phyloP scores from a whole-genome alignment of 2,113 vertebrate species.

The Onychostoma macrolepis region DNA sequence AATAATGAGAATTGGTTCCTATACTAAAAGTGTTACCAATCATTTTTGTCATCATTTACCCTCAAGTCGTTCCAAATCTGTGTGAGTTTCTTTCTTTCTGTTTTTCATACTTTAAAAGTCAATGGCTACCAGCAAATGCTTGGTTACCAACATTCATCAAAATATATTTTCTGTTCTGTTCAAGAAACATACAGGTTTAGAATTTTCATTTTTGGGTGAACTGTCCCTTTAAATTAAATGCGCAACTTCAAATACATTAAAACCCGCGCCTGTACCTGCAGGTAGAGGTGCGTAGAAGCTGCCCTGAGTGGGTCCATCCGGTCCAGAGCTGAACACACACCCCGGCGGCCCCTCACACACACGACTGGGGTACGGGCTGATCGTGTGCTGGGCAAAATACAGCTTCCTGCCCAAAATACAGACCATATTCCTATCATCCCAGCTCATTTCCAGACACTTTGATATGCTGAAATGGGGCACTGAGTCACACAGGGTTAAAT shows the following conservation, averaged over 20 bases:
- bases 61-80: too few species aligned
- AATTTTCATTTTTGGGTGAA: neutral
- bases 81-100: too few species aligned
- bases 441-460: neutral
- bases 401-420: constrained; percentile 79
- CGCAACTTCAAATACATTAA: neutral
- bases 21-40: too few species aligned
- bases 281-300: constrained; percentile 86
- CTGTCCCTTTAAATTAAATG: neutral
- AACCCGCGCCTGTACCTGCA: constrained; percentile 72
- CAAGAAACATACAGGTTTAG: too few species aligned
- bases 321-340: constrained; percentile 85
- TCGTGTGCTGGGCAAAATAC: constrained; percentile 87
- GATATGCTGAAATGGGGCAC: neutral
- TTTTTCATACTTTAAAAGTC: too few species aligned
- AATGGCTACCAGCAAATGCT: too few species aligned
- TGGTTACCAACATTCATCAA: too few species aligned
- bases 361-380: constrained; percentile 88
- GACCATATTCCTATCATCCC: neutral
- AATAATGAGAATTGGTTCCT: too few species aligned
- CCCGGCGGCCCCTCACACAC: constrained; percentile 86
- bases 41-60: too few species aligned
- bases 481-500: neutral
- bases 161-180: too few species aligned
- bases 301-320: constrained; percentile 88